Base-by-base conservation (phyloP, 2,113 vertebrate species). In the Ailurus styani region DNA sequence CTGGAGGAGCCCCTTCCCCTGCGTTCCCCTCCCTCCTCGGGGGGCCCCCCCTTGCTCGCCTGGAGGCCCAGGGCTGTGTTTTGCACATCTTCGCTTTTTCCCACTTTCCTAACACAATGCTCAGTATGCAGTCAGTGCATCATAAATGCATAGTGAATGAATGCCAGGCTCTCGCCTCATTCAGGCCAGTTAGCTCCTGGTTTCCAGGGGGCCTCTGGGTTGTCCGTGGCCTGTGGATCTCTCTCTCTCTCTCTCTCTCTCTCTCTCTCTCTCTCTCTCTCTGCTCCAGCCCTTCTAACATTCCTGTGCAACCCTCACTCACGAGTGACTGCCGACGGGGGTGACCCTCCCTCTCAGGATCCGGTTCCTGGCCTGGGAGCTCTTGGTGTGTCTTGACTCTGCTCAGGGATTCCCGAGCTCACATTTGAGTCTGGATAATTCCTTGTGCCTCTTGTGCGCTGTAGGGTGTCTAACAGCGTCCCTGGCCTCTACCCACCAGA, bases 51-150 rank as follows among this genome's bases (percentile, higher is more conserved):
- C 23, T 34, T 3, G 2, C n/a, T 31, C 18, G 6, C 73, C 37
- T 27, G 27, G 52, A 64, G 27, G 55, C 12, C 40, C 3, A 2
- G 31, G 47, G 12, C 29, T 21, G 6, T 1, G 6, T 5, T 45
- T 5, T 3, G 1, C 3, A 1, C 31, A 5, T 17, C 23, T 3
- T 4, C 0, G 6, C 72, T n/a, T 27, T 81, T 14, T 62, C 50
- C 29, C 13, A 0, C n/a, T 23, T 75, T 87, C 31, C 31, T 47
- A 52, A n/a, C 6, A 23, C 0, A 17, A 8, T 37, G 37, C 34
- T 91, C 29, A 12, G 77, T 40, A 42, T 55, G 92, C 47, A 15
- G 4, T n/a, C n/a, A 5, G 55, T 52, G 17, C 66, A 55, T 66
- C 68, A 57, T 85, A 83, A 84, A 78, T 23, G 34, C 12, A 45